Percentiles rank a stretch among this genome's conserved stretches.
Evolutionary conservation across 2,113 vertebrate species (phyloP).

Genomic region (Coptodon rendalli): DNA sequence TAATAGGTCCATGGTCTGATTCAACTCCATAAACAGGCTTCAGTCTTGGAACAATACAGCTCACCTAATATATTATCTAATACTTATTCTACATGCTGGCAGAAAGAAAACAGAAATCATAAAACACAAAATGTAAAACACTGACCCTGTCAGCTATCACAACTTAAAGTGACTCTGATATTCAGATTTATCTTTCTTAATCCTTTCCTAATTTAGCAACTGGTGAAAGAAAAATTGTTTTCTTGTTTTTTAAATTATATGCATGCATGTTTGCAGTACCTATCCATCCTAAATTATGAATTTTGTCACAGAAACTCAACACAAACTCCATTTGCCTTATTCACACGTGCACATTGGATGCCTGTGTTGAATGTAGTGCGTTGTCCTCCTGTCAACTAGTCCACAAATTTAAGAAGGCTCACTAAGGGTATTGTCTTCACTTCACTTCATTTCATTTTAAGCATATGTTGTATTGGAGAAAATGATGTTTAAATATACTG

Average conservation of each 20-base stretch:
- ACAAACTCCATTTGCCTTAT: background rate
- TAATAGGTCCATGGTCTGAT: background rate
- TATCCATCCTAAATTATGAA: background rate
- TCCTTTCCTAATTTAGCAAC: background rate
- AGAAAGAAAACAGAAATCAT: background rate
- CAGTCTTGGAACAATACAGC: background rate
- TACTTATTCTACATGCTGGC: background rate
- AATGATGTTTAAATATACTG: background rate
- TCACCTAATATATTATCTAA: background rate
- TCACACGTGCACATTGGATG: background rate
- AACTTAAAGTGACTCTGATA: background rate
- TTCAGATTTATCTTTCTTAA: background rate
- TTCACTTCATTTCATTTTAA: background rate
- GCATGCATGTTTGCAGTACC: background rate
- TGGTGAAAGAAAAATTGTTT: background rate
- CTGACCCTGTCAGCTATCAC: background rate
- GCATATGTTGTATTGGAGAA: background rate
- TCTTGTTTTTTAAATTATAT: fast-evolving
- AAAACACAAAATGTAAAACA: background rate
- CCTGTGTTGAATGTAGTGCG: background rate
- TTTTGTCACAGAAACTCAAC: background rate
- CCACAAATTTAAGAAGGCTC: background rate
- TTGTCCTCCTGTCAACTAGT: background rate
- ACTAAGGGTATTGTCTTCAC: background rate
- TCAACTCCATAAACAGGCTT: background rate